Base-by-base conservation (phyloP, 2,113 vertebrate genomes). In the Notothenia rossii region DNA sequence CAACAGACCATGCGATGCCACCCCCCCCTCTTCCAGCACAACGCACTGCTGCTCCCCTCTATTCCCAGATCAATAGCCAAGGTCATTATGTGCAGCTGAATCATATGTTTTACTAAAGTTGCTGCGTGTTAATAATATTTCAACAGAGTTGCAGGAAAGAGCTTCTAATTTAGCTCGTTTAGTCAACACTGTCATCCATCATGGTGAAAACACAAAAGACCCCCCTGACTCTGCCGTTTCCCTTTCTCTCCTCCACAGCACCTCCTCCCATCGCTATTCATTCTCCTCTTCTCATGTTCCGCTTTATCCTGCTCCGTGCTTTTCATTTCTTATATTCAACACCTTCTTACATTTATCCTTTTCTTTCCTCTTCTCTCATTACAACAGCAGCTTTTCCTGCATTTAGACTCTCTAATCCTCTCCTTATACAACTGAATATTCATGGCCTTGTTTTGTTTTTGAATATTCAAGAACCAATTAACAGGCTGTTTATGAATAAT, bases 111-210 rank as follows among this genome's bases (percentile, higher is more conserved):
- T 79, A 81, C 86, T 88, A 88, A 90, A 91, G 86, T 92, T 93
- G 91, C 91, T 90, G 91, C 64, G 87, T 91, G 91, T 92, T 92
- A 88, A 91, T 91, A 93, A 88, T 91, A 92, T 90, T 92, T 91
- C 86, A 91, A 92, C 88, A 81, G 87, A 90, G 84, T 90, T 92
- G 89, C 91, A 93, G 86, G 77, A 93, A 91, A 90, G 89, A 88
- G 69, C 90, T 83, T 92, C 90, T 91, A 85, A 91, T 93, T 92
- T 91, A 90, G 88, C 88, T 89, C 75, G 53, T 90, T 91, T 92
- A 91, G 88, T 87, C 90, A 92, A 88, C 92, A 86, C 79, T 82
- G 81, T 83, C 88, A 92, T 92, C 91, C 92, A 93, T 93, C 91
- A 92, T 91, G 84, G 84, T 72, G 85, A 15, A 65, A 86, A 89